Percentiles rank a stretch among this genome's conserved stretches.
These are phyloP conservation scores for Sceloporus tristichus DNA, from an alignment of 2,113 vertebrate species.

Conservation along the genomic window DNA sequence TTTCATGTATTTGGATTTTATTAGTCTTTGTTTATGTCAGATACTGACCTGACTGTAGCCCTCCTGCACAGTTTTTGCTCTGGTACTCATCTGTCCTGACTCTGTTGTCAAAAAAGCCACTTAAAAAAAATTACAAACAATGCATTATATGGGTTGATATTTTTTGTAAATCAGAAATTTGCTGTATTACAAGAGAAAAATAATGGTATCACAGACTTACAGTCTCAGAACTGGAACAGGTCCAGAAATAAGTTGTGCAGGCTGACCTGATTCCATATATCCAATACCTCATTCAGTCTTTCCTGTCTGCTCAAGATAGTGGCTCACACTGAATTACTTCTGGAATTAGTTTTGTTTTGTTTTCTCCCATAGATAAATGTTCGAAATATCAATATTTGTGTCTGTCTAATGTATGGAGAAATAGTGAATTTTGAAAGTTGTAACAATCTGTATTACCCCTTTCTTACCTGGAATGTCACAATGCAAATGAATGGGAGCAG, in stretches of 20 bases:
- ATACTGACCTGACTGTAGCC: neutral
- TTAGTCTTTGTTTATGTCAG: neutral
- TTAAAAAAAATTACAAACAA: too few relatives aligned
- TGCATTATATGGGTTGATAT: too few relatives aligned
- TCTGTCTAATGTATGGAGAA: neutral
- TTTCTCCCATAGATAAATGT: neutral
- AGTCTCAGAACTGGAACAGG: neutral
- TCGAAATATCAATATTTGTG: neutral
- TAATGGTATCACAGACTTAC: neutral
- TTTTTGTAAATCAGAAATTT: neutral
- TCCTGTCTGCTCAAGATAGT: neutral
- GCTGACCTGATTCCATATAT: too few relatives aligned
- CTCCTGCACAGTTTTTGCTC: neutral
- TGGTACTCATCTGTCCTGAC: neutral
- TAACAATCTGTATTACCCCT: neutral
- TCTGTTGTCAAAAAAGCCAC: neutral
- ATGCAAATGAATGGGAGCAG: neutral
- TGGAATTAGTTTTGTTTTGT: neutral
- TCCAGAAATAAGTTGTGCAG: neutral
- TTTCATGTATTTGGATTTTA: neutral
- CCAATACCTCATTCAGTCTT: neutral
- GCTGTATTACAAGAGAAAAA: neutral
- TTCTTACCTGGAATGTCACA: neutral
- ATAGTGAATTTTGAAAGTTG: neutral
- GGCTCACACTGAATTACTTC: neutral